These are phyloP conservation scores for Sarcophaga variegata DNA, from an alignment of 2,888 invertebrate species.

Conservation along the genomic window DNA sequence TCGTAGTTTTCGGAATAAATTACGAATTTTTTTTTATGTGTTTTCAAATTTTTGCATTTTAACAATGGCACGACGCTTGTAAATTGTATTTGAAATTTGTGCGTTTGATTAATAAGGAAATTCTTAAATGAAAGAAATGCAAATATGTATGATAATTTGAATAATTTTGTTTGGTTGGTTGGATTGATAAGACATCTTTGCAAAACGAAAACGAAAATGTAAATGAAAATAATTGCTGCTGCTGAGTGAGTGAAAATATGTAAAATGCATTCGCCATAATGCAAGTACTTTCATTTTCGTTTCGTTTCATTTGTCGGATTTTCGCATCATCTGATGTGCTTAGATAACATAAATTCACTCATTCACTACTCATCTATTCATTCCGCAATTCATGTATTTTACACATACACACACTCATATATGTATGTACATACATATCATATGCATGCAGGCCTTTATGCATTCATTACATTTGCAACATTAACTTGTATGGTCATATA, in stretches of 20 bases:
- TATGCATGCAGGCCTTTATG: no score
- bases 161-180: conserved; percentile 30
- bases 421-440: background rate
- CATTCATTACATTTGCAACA: background rate
- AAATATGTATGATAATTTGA: conserved; percentile 51
- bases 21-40: background rate
- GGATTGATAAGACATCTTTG: conserved; percentile 52
- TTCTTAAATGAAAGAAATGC: conserved; percentile 32
- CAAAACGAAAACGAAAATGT: background rate
- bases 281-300: conserved; percentile 64
- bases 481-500: background rate
- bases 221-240: conserved; percentile 48
- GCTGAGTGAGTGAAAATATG: conserved; percentile 33
- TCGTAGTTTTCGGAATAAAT: background rate
- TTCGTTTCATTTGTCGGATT: conserved; percentile 51
- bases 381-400: conserved; percentile 31
- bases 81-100: background rate
- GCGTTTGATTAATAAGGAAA: conserved; percentile 47
- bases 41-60: background rate
- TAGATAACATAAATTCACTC: conserved; percentile 63
- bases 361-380: conserved; percentile 52
- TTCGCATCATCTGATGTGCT: conserved; percentile 66
- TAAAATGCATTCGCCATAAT: conserved; percentile 38
- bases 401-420: background rate
- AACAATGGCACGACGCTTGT: background rate